A percentile compares a stretch with the other conserved stretches of the same genome.
Evolutionary conservation across 2,888 invertebrate genomes (phyloP).

Genomic region (Vesta saturnalis): DNA sequence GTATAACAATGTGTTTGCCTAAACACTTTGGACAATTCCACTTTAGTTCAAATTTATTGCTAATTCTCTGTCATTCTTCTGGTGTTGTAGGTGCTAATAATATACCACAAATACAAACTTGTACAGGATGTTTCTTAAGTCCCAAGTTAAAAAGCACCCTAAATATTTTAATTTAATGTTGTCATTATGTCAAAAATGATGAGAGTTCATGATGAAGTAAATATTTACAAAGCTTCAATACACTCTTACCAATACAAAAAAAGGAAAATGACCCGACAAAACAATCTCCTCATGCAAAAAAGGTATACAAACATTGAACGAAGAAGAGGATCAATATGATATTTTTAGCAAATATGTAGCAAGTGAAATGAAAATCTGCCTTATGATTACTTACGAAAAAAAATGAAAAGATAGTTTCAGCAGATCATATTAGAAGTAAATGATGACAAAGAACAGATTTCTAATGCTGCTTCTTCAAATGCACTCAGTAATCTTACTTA

Average conservation of each 20-base stretch:
- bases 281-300: neutral
- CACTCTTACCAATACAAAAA: neutral
- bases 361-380: constrained; percentile 28
- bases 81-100: constrained; percentile 27
- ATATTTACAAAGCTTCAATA: neutral
- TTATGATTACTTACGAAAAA: constrained; percentile 28
- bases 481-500: constrained; percentile 17
- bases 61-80: constrained; percentile 25
- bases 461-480: constrained; percentile 1
- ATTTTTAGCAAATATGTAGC: constrained; percentile 32
- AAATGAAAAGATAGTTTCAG: constrained; percentile 25
- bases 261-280: neutral
- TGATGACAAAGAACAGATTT: constrained; percentile 26
- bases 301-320: constrained; percentile 19
- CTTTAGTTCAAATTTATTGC: neutral
- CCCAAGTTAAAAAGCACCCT: too few relatives aligned
- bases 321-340: constrained; percentile 34
- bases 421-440: constrained; percentile 27
- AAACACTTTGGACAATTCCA: neutral
- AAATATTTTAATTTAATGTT: too few relatives aligned
- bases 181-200: neutral
- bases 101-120: too few relatives aligned
- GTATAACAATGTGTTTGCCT: neutral
- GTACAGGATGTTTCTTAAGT: too few relatives aligned
- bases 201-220: neutral